Conservation (phyloP, 2,888 invertebrate genomes). For the Catonia carolina region DNA sequence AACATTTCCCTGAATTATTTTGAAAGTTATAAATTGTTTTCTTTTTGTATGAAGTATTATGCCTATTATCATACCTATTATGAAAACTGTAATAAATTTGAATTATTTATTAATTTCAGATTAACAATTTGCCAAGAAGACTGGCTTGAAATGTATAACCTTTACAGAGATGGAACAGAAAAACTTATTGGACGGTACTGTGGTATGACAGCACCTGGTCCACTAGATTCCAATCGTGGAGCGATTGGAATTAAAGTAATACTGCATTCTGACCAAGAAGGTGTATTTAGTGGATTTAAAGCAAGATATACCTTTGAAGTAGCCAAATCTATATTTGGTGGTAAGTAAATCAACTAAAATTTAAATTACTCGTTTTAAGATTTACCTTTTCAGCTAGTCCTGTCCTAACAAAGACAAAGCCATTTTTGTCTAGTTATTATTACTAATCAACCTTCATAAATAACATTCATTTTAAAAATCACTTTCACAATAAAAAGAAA, state of each 20-base stretch:
- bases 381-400: too few relatives aligned
- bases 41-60: too few relatives aligned
- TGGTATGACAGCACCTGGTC: conserved; percentile 84
- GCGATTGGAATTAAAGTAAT: conserved; percentile 82
- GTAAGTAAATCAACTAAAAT: conserved; percentile 40
- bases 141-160: conserved; percentile 90
- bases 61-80: too few relatives aligned
- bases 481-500: too few relatives aligned
- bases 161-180: conserved; percentile 74
- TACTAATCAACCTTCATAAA: too few relatives aligned
- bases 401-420: too few relatives aligned
- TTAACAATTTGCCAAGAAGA: conserved; percentile 78
- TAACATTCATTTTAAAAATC: too few relatives aligned
- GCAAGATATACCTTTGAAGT: conserved; percentile 90
- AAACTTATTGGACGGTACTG: conserved; percentile 89
- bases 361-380: too few relatives aligned
- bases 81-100: too few relatives aligned
- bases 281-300: conserved; percentile 91
- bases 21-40: too few relatives aligned
- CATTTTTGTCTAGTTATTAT: too few relatives aligned
- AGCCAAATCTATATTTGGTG: conserved; percentile 78
- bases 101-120: conserved; percentile 42
- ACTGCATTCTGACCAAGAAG: conserved; percentile 78
- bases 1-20: too few relatives aligned
- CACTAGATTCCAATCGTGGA: conserved; percentile 85